A percentile compares a stretch with the other conserved stretches of the same genome.
Conservation (phyloP, 2,113 vertebrate species). For the Mirza zaza region DNA sequence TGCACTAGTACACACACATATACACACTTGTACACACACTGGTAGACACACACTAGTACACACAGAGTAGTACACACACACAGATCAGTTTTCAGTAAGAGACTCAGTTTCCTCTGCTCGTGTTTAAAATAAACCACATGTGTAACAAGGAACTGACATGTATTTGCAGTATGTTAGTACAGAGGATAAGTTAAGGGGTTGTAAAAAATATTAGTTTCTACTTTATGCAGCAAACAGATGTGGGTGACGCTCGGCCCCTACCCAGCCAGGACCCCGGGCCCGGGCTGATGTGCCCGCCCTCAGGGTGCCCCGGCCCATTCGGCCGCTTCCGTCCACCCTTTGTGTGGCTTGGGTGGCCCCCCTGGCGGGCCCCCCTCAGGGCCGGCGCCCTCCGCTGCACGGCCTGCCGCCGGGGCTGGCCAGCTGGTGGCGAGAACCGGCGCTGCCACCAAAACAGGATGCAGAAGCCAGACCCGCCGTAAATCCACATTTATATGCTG, state of each 20-base stretch:
- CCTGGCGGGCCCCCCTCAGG: no score
- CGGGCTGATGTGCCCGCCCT: background rate
- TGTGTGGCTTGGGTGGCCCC: background rate
- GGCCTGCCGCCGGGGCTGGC: constrained; percentile 16
- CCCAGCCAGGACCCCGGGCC: background rate
- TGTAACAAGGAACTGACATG: constrained; percentile 71
- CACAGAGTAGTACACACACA: background rate
- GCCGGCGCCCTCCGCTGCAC: background rate
- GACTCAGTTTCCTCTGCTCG: constrained; percentile 57
- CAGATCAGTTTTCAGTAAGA: constrained; percentile 62
- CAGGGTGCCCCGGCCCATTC: background rate
- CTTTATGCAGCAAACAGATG: constrained; percentile 47
- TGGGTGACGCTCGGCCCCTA: background rate
- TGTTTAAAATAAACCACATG: constrained; percentile 72
- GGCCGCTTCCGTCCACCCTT: background rate
- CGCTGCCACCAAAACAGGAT: constrained; percentile 70
- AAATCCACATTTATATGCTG: constrained; percentile 75
- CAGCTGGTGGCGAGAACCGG: constrained; percentile 32
- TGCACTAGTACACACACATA: no score
- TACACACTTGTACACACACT: background rate
- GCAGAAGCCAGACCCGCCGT: constrained; percentile 67
- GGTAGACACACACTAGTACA: rapidly evolving
- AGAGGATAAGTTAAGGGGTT: constrained; percentile 69
- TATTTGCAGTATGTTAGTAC: constrained; percentile 75
- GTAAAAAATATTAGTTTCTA: constrained; percentile 78